Evolutionary conservation across 2,113 vertebrate species (phyloP).

Genomic region (Carollia perspicillata): DNA sequence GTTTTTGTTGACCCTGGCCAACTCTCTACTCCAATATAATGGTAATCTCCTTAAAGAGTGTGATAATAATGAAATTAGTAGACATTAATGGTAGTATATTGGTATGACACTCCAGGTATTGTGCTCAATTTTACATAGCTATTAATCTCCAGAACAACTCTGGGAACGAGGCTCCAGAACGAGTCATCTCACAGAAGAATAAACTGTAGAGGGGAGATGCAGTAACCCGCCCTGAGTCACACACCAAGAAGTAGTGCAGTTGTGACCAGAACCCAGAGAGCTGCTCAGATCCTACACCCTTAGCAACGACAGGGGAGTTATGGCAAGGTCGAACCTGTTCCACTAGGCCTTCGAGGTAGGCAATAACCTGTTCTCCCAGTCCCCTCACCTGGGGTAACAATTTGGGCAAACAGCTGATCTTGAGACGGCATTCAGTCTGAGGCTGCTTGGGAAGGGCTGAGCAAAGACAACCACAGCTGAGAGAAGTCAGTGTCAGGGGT

Average conservation of each 20-base stretch:
- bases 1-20: neutral
- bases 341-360: no score
- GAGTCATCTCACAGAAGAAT: neutral
- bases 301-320: neutral
- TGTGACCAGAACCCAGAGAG: neutral
- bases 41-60: neutral
- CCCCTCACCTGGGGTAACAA: neutral
- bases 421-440: neutral
- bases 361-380: neutral
- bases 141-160: neutral
- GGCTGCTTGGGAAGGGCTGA: neutral
- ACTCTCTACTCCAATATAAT: neutral
- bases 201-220: neutral
- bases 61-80: neutral
- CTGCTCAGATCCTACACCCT: neutral
- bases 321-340: neutral
- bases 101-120: neutral
- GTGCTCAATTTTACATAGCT: neutral
- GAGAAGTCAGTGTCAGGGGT: neutral
- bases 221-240: neutral
- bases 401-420: neutral
- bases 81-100: neutral
- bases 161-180: neutral
- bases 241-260: neutral
- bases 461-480: neutral